Base-by-base conservation (phyloP, 2,888 invertebrate species). In the Hirudinaria manillensis region DNA sequence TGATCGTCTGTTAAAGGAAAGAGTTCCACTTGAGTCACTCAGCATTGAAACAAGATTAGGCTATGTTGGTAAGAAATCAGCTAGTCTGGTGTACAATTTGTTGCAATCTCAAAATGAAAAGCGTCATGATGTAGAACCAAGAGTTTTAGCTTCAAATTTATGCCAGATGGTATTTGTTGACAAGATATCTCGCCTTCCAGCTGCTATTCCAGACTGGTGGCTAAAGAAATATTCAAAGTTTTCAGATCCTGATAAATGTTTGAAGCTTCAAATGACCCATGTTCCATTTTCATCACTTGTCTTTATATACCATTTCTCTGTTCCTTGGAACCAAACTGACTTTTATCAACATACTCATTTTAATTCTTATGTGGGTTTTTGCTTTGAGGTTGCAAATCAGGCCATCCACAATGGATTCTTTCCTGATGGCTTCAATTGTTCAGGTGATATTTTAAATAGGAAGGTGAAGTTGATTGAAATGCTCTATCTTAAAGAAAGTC, bases 171-270 rank as follows among this genome's bases (percentile, higher is more conserved):
- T 83, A 0, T 77, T 77, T 55, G 79, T 84, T 21, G 81, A 82
- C 76, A 80, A 78, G 70, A 34, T 73, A 19, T 81, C 82, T 2
- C 77, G 83, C 16, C 79, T 80, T 75, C 83, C 83, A 4, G 79
- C 75, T 13, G 78, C 81, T 0, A 75, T 83, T 27, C 81, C 83
- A 6, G 81, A 81, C 32, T 82, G 83, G 82, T 84, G 83, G 83
- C 79, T 77, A 45, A 76, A 79, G n/a, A 81, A 82, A 77, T 82
- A 82, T 68, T 32, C n/a, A 19, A 29, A 29, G 36, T 19, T 34
- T 34, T 68, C 68, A 34, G 36, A 34, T 34, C 68, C 68, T 68
- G 29, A 34, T 29, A n/a, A 68, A 6, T 1, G 34, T 13, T n/a
- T 61, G 24, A 61, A 27, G 29, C 24, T 61, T 19, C 29, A 24